Evolutionary conservation across 1,140 invertebrate species (phyloP).

Genomic region (Gonioctena quinquepunctata): DNA sequence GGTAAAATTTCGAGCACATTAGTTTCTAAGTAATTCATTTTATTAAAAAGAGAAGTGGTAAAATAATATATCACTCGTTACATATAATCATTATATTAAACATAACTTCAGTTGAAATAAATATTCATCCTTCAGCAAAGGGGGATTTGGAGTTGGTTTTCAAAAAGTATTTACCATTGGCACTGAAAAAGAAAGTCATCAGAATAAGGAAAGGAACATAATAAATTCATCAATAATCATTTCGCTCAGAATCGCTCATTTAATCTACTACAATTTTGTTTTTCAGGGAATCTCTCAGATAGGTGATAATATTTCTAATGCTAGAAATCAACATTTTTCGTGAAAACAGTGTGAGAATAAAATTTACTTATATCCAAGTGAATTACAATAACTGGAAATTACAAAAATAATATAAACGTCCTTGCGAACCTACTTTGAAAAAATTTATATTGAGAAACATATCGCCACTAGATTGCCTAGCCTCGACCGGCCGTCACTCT

Average conservation of each 20-base stretch:
- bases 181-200: slow-evolving; percentile 12
- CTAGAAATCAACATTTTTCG: neutral
- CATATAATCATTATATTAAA: no score
- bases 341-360: neutral
- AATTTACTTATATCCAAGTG: neutral
- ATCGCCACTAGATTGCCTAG: no score
- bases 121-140: slow-evolving; percentile 19
- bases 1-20: no score
- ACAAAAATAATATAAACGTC: no score
- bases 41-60: no score
- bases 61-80: no score
- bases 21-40: no score
- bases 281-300: neutral
- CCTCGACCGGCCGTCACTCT: no score
- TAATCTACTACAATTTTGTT: neutral
- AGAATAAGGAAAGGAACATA: neutral
- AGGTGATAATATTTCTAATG: neutral
- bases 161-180: slow-evolving; percentile 18
- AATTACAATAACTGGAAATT: no score
- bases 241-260: neutral
- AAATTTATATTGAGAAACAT: no score
- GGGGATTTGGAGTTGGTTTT: slow-evolving; percentile 13
- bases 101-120: no score
- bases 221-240: neutral
- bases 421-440: no score